phyloP scores from a whole-genome alignment of 2,113 vertebrate genomes.

The Uropsilus gracilis region DNA sequence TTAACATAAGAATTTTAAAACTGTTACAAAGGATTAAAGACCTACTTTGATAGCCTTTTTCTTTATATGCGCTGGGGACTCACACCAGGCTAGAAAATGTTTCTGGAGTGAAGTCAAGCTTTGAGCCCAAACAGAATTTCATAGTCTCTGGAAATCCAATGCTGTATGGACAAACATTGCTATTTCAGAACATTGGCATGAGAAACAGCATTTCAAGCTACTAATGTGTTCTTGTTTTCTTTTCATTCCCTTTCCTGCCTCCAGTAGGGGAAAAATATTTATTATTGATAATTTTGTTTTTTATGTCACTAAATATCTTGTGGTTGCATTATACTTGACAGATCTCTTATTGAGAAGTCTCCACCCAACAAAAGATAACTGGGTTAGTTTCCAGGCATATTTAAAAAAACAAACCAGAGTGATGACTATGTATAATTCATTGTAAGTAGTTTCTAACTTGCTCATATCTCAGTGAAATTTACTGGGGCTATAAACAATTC shows the following conservation, averaged over 20 bases:
- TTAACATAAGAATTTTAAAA: constrained; percentile 48
- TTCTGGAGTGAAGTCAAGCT: constrained; percentile 46
- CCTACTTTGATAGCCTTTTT: constrained; percentile 18
- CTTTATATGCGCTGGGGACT: constrained; percentile 24
- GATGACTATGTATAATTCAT: neutral
- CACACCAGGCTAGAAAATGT: constrained; percentile 44
- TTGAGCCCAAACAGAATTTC: constrained; percentile 21
- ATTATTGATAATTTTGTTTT: constrained; percentile 38
- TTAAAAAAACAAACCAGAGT: neutral
- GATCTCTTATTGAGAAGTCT: constrained; percentile 46
- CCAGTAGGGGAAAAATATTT: neutral
- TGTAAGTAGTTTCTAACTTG: neutral
- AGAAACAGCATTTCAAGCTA: constrained; percentile 46
- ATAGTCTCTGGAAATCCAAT: neutral
- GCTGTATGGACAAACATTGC: constrained; percentile 40
- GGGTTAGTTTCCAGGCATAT: constrained; percentile 18
- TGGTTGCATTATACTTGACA: constrained; percentile 29
- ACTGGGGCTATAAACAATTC: neutral
- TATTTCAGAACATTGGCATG: constrained; percentile 36
- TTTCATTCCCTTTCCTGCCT: neutral
- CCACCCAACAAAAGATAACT: constrained; percentile 61
- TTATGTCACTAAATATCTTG: constrained; percentile 41
- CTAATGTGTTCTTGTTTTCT: neutral
- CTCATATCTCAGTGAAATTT: neutral
- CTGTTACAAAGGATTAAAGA: constrained; percentile 46